Evolutionary conservation across 2,113 vertebrate genomes (phyloP).

Genomic region (Poicephalus gulielmi): DNA sequence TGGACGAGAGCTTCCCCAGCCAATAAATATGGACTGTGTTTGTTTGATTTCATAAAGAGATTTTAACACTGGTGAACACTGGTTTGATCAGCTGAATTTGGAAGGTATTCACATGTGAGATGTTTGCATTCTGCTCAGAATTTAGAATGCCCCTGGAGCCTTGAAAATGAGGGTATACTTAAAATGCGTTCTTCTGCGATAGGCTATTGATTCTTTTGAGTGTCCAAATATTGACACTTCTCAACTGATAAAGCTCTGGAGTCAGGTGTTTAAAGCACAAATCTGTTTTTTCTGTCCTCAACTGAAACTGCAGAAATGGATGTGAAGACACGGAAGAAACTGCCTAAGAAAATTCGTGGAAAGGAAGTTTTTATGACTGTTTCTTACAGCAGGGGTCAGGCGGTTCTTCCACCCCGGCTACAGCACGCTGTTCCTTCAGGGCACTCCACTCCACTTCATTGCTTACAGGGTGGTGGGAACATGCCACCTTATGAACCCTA

Average conservation of each 20-base stretch:
- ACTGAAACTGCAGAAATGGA: conserved; percentile 77
- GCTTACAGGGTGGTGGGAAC: conserved; percentile 50
- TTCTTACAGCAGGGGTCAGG: conserved; percentile 76
- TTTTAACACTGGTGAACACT: background rate
- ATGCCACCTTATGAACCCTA: conserved; percentile 75
- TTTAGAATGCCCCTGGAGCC: background rate
- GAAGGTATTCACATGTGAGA: background rate
- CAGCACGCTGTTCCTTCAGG: conserved; percentile 73
- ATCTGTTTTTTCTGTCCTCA: background rate
- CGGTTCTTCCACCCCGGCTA: conserved; percentile 78
- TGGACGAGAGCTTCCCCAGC: background rate
- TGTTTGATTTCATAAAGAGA: background rate
- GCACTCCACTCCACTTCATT: conserved; percentile 56
- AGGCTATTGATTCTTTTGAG: accelerated
- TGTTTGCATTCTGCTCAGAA: background rate
- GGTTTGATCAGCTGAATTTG: background rate
- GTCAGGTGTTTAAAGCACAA: background rate
- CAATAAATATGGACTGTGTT: background rate
- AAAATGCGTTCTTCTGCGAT: background rate
- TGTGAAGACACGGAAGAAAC: conserved; percentile 78
- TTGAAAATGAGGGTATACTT: background rate
- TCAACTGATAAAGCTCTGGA: background rate
- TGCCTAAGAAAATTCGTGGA: conserved; percentile 88
- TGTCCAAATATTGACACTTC: background rate
- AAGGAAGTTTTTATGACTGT: conserved; percentile 83